Evolutionary conservation across 2,888 invertebrate genomes (phyloP), one percentile per base, ranked within the genome.

Genomic region (Cantharis lateralis): DNA sequence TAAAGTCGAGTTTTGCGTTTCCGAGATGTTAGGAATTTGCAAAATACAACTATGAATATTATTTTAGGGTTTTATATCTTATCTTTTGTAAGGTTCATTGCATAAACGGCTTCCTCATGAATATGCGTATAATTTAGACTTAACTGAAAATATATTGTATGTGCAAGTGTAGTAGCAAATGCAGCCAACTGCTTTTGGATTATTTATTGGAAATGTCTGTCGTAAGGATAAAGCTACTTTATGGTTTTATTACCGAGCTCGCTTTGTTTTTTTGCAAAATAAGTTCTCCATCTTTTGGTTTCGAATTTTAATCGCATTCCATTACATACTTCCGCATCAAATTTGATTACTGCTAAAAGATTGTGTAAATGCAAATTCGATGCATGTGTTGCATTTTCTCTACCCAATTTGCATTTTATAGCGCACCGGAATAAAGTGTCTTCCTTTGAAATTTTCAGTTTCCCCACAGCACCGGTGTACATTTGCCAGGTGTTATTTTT

Each of bases 91-190:
- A 68, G 68, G 68, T 64, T 68, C 73, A 68, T 18, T 15, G 68
- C 73, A 64, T 68, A 73, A 73, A 73, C 68, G 73, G 68, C 26
- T 62, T 68, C 20, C 72, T 72, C 73, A 73, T 73, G 73, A 73
- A 73, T 73, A 73, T 73, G 68, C 73, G 68, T 73, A 48, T 16
- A 48, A 28, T 64, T 72, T 68, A 68, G 68, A 68, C 73, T 68
- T 61, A 24, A 73, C 20, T 48, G 68, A 62, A 24, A 68, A 73
- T 72, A 72, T 68, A 48, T 48, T 48, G 48, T 48, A 48, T 48
- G 48, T 48, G 48, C 48, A 48, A 48, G 48, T 48, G n/a, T 48
- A 48, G 48, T n/a, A 48, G 48, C 48, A 48, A 48, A 48, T 48
- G 48, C 48, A 48, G 48, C 48, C 48, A 48, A 48, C 48, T 48